These are phyloP conservation scores for Drosophila formosana DNA, from an alignment of 2,888 invertebrate genomes.

Conservation along the genomic window DNA sequence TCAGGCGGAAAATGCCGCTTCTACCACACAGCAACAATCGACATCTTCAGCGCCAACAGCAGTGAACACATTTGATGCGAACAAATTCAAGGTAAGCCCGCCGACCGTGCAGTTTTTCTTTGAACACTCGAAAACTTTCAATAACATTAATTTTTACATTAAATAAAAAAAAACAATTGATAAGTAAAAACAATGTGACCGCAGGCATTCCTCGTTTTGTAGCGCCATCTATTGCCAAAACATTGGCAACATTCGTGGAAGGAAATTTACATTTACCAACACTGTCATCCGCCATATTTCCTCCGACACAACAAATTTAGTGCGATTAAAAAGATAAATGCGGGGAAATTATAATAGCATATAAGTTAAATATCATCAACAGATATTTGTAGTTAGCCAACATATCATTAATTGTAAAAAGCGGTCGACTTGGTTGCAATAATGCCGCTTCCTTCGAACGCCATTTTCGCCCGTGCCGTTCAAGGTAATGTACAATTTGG, in stretches of 20 bases:
- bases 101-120: slow-evolving; percentile 11
- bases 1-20: slow-evolving; percentile 83
- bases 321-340: slow-evolving; percentile 62
- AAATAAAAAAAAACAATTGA: slow-evolving; percentile 58
- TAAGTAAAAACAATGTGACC: slow-evolving; percentile 63
- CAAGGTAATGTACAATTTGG: slow-evolving; percentile 66
- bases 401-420: slow-evolving; percentile 17
- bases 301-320: slow-evolving; percentile 73
- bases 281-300: slow-evolving; percentile 76
- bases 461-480: slow-evolving; percentile 48
- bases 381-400: slow-evolving; percentile 21
- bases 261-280: slow-evolving; percentile 46
- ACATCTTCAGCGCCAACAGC: slow-evolving; percentile 49
- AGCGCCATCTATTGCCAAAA: slow-evolving; percentile 40
- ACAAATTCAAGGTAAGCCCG: slow-evolving; percentile 62
- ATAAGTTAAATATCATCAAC: slow-evolving; percentile 25
- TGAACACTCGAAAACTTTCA: slow-evolving; percentile 22
- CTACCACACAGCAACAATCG: slow-evolving; percentile 52
- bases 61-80: slow-evolving; percentile 63
- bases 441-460: slow-evolving; percentile 43
- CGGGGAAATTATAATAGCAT: slow-evolving; percentile 42
- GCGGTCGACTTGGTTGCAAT: slow-evolving; percentile 11
- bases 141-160: slow-evolving; percentile 30
- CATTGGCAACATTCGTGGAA: slow-evolving; percentile 12
- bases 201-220: slow-evolving; percentile 36